A percentile compares a stretch with the other conserved stretches of the same genome.
These are phyloP conservation scores for Drosophila triauraria DNA, from an alignment of 1,140 invertebrate species.

Conservation along the genomic window DNA sequence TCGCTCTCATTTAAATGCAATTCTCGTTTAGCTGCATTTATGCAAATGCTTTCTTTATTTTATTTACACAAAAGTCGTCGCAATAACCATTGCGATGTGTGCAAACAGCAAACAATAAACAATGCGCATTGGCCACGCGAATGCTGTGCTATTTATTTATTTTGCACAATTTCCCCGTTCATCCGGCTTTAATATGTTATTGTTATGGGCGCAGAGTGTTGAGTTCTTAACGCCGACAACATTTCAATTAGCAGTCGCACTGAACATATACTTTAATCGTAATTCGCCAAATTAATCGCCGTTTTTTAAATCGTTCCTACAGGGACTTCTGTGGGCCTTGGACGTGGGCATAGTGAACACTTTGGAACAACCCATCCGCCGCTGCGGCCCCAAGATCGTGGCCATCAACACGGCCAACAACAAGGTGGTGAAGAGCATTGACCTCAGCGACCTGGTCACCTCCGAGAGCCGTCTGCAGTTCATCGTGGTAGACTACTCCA, in stretches of 20 bases:
- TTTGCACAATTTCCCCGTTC: constrained; percentile 50
- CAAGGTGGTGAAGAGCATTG: constrained; percentile 88
- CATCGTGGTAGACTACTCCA: constrained; percentile 86
- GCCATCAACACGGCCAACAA: constrained; percentile 87
- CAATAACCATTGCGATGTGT: constrained; percentile 26
- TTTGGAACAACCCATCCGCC: constrained; percentile 87
- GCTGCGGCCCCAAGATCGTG: constrained; percentile 89
- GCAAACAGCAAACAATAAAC: constrained; percentile 29
- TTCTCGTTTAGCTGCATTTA: constrained; percentile 34
- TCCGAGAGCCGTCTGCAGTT: constrained; percentile 88
- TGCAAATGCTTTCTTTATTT: constrained; percentile 43
- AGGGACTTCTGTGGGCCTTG: constrained; percentile 89
- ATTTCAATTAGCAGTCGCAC: constrained; percentile 45
- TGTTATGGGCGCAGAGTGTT: constrained; percentile 6
- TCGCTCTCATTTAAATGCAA: constrained; percentile 49
- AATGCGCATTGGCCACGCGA: constrained; percentile 13
- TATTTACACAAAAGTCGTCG: constrained; percentile 55
- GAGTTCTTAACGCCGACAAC: constrained; percentile 23
- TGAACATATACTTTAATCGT: constrained; percentile 7
- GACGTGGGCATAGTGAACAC: constrained; percentile 89
- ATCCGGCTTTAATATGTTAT: constrained; percentile 35
- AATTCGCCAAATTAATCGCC: constrained; percentile 10
- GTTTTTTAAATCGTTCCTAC: constrained; percentile 54
- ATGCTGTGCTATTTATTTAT: constrained; percentile 47
- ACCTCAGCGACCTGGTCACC: constrained; percentile 86